Evolutionary conservation across 1,140 invertebrate genomes (phyloP), one percentile per base, ranked within the genome.

Genomic region (Adoxophyes honmai): DNA sequence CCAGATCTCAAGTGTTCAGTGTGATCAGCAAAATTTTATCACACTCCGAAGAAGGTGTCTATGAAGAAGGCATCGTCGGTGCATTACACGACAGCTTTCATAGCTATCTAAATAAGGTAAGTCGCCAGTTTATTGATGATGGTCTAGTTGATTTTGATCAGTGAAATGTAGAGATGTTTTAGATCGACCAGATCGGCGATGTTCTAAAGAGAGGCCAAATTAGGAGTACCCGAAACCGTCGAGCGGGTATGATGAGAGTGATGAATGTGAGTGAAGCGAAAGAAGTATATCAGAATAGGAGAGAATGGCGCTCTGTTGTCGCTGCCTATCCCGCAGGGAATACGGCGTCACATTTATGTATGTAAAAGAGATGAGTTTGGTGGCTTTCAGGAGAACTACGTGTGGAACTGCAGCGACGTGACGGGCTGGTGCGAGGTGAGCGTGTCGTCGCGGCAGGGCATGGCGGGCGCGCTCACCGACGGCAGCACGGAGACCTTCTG

Each of bases 401-500:
- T 82, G 3, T 88, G 84, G 78, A 72, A 38, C 35, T 89, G 78
- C 59, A 70, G 72, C 6, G 87, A 90, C 51, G 86, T 98, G 34
- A 97, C 96, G 0, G 72, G 90, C 0, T 89, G 90, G 38, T 91
- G 95, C 9, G 95, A 97, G 53, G 92, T 98, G 1, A 96, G 95
- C 64, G 95, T 96, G 0, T 99, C 97, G 0, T 98, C 97, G 67
- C 91, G 98, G 1, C 95, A 95, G 70, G 97, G 97, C 1, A 98
- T 99, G 96, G 93, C 97, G 14, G 94, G 93, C 1, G 97, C 97
- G 75, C 90, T 99, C 5, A 96, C 94, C 0, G 98, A 99, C 82
- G 95, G 95, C 68, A 98, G 96, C 0, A 99, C 97, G 0, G 98
- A 99, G 88, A 99, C 98, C 0, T 99, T 99, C 86, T 99, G 98